Percentiles rank a stretch among this genome's conserved stretches.
Conservation (phyloP, 2,797 vertebrate species). For the Eulemur albifrons region DNA sequence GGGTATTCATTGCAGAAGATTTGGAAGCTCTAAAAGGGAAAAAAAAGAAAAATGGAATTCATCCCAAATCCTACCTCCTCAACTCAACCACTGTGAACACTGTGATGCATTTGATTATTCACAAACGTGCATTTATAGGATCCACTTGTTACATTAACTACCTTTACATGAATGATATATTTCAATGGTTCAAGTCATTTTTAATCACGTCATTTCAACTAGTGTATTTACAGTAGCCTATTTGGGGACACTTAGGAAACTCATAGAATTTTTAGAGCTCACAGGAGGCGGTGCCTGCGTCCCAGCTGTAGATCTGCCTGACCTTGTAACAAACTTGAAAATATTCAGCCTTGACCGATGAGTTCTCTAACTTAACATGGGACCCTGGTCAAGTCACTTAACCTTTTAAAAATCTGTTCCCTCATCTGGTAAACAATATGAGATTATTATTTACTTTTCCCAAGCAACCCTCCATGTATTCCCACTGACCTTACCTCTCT, state of each 20-base stretch:
- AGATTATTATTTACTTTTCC: background rate
- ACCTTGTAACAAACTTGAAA: background rate
- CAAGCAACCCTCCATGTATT: background rate
- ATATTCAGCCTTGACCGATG: background rate
- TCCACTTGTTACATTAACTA: background rate
- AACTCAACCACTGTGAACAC: background rate
- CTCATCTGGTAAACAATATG: background rate
- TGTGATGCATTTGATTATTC: background rate
- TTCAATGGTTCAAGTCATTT: background rate
- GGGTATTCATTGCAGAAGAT: background rate
- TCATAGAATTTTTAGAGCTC: background rate
- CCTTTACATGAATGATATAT: background rate
- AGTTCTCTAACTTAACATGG: background rate
- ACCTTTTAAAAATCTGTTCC: background rate
- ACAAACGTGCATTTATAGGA: background rate
- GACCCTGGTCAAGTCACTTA: background rate
- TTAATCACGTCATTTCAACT: background rate
- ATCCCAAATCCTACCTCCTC: background rate
- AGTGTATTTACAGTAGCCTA: background rate
- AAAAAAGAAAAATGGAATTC: conserved; percentile 1
- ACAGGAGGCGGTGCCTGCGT: background rate
- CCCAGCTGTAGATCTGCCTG: background rate
- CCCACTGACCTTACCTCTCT: background rate
- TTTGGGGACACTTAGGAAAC: background rate
- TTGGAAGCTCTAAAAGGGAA: background rate